These are phyloP conservation scores for Microcebus lehilahytsara DNA, from an alignment of 2,113 vertebrate genomes.

Conservation along the genomic window DNA sequence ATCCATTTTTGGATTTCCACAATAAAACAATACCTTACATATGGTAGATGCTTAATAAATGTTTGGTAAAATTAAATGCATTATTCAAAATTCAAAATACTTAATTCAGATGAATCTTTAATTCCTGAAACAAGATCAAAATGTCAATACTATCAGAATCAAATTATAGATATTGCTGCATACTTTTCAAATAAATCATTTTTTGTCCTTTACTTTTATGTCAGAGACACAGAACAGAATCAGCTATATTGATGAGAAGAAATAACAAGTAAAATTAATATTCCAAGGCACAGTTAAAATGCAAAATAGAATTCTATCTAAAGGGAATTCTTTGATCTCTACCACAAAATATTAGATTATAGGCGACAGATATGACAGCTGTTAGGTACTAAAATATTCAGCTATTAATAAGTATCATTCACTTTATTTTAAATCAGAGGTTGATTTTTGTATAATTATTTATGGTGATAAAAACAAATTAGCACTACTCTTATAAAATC, in stretches of 20 bases:
- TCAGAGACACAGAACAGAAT: background rate
- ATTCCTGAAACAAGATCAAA: constrained; percentile 31
- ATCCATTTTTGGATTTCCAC: background rate
- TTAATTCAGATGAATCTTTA: constrained; percentile 36
- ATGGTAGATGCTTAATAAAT: background rate
- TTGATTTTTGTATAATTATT: background rate
- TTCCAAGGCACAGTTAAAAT: constrained; percentile 7
- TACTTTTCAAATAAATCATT: constrained; percentile 50
- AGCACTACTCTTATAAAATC: background rate
- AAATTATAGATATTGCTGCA: constrained; percentile 1
- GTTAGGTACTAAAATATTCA: background rate
- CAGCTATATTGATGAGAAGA: background rate
- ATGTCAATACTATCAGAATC: background rate
- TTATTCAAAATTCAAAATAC: constrained; percentile 45
- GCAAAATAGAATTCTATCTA: background rate
- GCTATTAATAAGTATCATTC: background rate
- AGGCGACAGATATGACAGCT: background rate
- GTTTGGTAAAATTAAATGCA: constrained; percentile 22
- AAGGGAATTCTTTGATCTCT: background rate
- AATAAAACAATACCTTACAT: background rate
- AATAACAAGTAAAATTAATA: constrained; percentile 19
- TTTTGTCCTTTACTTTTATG: constrained; percentile 2
- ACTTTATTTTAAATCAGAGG: constrained; percentile 42
- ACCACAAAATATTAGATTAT: background rate
- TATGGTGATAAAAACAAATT: background rate